Evolutionary conservation across 2,113 vertebrate species (phyloP).

Genomic region (Psittacara wagleri): DNA sequence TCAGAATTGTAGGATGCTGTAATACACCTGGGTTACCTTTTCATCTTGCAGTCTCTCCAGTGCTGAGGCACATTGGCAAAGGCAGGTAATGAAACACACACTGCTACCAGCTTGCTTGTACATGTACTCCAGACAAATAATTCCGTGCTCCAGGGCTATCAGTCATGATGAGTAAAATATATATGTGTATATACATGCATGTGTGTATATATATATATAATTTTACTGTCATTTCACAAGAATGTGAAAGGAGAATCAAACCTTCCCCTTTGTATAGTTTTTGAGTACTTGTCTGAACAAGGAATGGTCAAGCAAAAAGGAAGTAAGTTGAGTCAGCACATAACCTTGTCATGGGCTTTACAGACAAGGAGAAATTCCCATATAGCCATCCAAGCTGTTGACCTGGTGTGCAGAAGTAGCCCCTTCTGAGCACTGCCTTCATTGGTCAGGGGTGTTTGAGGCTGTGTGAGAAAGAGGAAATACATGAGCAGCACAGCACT

Average conservation of each 20-base stretch:
- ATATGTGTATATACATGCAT: fast-evolving
- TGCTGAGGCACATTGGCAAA: not conserved
- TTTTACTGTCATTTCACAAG: not conserved
- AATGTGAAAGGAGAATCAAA: not conserved
- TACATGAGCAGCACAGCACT: not conserved
- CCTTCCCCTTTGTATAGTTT: not conserved
- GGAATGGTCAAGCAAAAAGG: not conserved
- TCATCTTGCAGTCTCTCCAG: not conserved
- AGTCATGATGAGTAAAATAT: not conserved
- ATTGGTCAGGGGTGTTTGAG: not conserved
- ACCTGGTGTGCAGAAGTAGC: not conserved
- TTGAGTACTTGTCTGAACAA: not conserved
- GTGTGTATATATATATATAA: fast-evolving
- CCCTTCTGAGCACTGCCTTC: not conserved
- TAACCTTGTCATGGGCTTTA: not conserved
- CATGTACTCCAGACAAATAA: not conserved
- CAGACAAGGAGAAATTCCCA: not conserved
- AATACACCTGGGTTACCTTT: not conserved
- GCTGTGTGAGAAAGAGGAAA: not conserved
- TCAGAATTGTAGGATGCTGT: not conserved
- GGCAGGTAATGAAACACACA: not conserved
- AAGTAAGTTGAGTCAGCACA: not conserved
- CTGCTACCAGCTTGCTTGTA: not conserved
- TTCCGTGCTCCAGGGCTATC: not conserved
- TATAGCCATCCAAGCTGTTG: not conserved